Evolutionary conservation across 2,113 vertebrate genomes (phyloP).

Genomic region (Phasianus colchicus): DNA sequence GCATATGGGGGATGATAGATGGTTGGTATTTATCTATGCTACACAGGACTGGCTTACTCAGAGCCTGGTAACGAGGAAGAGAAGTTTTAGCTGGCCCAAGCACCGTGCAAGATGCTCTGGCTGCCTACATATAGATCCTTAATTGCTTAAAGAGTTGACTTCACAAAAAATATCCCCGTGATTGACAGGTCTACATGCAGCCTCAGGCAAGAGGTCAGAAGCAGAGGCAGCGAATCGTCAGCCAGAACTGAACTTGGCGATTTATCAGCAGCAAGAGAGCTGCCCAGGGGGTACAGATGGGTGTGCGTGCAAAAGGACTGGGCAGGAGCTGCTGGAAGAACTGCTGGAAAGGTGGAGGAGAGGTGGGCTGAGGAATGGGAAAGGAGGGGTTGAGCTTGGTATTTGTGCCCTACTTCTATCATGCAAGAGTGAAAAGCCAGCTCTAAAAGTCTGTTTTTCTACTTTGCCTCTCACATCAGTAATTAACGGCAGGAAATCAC

Average conservation of each 20-base stretch:
- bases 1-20: slow-evolving; percentile 33
- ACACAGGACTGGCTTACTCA: slow-evolving; percentile 29
- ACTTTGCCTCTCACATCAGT: neutral
- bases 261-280: neutral
- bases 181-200: neutral
- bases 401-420: neutral
- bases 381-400: neutral
- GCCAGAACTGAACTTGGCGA: neutral
- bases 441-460: neutral
- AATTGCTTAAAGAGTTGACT: slow-evolving; percentile 14
- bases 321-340: neutral
- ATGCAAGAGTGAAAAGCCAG: neutral
- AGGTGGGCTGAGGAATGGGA: neutral
- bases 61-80: neutral
- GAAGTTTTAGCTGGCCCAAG: slow-evolving; percentile 16
- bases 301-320: neutral
- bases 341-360: neutral
- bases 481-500: slow-evolving; percentile 10
- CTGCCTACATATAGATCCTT: slow-evolving; percentile 2
- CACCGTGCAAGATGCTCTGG: neutral
- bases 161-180: neutral
- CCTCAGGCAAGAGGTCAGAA: slow-evolving; percentile 13
- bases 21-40: slow-evolving; percentile 54
- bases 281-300: neutral
- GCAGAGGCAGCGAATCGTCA: neutral